Conservation (phyloP, 2,797 vertebrate genomes). For the Cyprinella venusta region DNA sequence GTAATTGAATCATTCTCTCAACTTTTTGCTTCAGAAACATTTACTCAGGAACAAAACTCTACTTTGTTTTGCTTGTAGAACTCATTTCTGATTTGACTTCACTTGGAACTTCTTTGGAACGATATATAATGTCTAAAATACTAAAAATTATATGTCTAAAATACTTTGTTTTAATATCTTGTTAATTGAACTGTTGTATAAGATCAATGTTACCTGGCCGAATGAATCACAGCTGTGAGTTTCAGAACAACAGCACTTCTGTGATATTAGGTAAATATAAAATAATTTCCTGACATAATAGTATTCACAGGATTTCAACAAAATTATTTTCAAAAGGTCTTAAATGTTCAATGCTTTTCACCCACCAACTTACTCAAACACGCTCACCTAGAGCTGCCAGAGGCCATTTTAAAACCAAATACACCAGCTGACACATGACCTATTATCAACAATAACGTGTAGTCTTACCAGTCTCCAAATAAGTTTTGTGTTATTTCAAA, state of each 20-base stretch:
- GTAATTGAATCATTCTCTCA: neutral
- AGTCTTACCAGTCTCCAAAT: constrained; percentile 18
- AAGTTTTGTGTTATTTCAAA: constrained; percentile 56
- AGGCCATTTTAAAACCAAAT: constrained; percentile 49
- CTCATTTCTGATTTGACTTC: neutral
- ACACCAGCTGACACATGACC: constrained; percentile 35
- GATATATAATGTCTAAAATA: neutral
- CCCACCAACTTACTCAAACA: constrained; percentile 5
- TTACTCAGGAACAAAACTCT: neutral
- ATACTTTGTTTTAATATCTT: neutral
- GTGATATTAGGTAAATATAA: neutral
- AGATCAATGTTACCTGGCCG: neutral
- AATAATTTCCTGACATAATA: neutral
- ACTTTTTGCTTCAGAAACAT: neutral
- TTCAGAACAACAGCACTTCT: neutral
- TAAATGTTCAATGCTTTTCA: constrained; percentile 7
- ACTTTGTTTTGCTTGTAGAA: neutral
- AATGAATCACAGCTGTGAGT: constrained; percentile 2
- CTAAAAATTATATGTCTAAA: neutral
- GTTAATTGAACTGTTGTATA: neutral
- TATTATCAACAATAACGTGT: constrained; percentile 26
- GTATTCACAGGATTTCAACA: neutral
- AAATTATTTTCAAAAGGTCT: neutral
- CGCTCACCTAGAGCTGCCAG: constrained; percentile 47
- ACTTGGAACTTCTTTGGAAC: neutral